phyloP scores from a whole-genome alignment of 53 echinoderm and acorn worm species.

The Crossaster papposus region DNA sequence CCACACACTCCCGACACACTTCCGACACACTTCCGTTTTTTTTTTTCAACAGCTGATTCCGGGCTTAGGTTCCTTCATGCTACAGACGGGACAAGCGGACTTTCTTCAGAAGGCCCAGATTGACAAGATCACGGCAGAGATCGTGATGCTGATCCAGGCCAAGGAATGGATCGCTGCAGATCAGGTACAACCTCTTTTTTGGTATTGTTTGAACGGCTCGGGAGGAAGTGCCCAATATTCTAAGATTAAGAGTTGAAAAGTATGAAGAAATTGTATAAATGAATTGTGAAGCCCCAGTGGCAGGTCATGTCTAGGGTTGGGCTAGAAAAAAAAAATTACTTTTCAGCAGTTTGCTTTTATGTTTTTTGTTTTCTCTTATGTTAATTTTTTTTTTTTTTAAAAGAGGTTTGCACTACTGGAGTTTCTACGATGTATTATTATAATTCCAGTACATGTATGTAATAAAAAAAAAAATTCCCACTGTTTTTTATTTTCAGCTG shows the following conservation, averaged over 20 bases:
- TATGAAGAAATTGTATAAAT: too few species aligned
- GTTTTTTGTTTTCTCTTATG: too few species aligned
- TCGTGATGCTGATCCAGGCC: slow-evolving; percentile 55
- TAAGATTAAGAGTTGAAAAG: too few species aligned
- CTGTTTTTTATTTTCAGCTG: slow-evolving; percentile 16
- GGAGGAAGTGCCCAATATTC: background rate
- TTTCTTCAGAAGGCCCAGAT: slow-evolving; percentile 63
- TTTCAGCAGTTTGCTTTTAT: too few species aligned
- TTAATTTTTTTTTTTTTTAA: too few species aligned
- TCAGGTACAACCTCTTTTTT: background rate
- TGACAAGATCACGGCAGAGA: slow-evolving; percentile 55
- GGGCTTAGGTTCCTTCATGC: slow-evolving; percentile 77
- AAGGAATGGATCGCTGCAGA: slow-evolving; percentile 67
- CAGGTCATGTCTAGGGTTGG: too few species aligned
- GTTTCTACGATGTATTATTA: too few species aligned
- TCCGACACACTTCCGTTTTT: background rate
- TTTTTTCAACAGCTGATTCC: slow-evolving; percentile 74
- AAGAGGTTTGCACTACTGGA: background rate
- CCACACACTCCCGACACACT: background rate
- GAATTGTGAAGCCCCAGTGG: too few species aligned
- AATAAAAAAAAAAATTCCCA: background rate
- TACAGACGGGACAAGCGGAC: slow-evolving; percentile 72
- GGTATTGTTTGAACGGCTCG: background rate
- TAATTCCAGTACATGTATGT: too few species aligned
- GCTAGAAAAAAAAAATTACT: too few species aligned